Evolutionary conservation across 2,888 invertebrate species (phyloP), one percentile per base, ranked within the genome.

Genomic region (Cephonodes hylas): DNA sequence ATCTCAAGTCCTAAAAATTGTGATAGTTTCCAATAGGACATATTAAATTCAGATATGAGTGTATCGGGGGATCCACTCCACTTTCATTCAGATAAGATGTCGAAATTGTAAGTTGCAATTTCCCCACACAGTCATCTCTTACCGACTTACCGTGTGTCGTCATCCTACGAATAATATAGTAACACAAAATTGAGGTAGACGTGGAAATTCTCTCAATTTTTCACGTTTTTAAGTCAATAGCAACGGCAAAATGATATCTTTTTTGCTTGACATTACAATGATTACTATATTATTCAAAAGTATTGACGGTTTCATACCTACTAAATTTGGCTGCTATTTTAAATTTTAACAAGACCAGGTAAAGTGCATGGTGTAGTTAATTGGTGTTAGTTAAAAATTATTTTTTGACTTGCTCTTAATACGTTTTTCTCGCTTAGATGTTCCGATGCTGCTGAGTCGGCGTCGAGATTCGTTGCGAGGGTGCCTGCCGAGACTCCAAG

Each of bases 71-170:
- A n/a, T 38, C 38, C 38, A 38, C 38, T 38, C 23, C 18, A 57
- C 57, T 57, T 57, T 57, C 57, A 57, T 57, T 34, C 20, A 34
- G 34, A 42, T 48, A 48, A 46, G 22, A 46, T 48, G 15, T 48
- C n/a, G 27, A 48, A 48, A 48, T 18, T 53, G 38, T 23, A 48
- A 42, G 42, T 27, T 46, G 45, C 27, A 59, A 44, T 25, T 46
- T 31, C 48, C 48, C 15, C 48, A 48, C 44, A 45, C 23, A 18
- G n/a, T 59, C 53, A 60, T 25, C 34, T 34, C 42, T 27, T 34
- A 60, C 57, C 63, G 58, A 60, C 34, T 25, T 48, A 48, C 57
- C n/a, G 25, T 46, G 31, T 48, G 13, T 15, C 58, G 42, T 22
- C 46, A n/a, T 31, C 15, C 23, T 57, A 58, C 8, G 27, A 13